Evolutionary conservation across 2,113 vertebrate species (phyloP), one percentile per base, ranked within the genome.

Genomic region (Hirundichthys speculiger): DNA sequence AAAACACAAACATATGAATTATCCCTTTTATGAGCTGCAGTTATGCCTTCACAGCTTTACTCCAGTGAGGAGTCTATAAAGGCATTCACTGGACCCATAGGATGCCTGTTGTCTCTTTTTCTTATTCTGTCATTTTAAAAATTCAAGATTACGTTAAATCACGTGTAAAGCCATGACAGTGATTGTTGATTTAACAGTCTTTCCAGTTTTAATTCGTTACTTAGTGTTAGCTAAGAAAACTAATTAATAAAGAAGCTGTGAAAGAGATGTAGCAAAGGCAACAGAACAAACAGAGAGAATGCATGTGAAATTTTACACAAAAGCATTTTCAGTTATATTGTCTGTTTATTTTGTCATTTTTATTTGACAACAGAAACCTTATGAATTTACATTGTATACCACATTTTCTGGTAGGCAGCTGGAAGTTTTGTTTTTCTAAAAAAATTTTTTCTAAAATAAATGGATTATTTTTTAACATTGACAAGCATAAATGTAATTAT

Each of bases 1-100:
- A 69, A 66, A 73, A 83, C 69, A 84, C 77, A 81, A 80, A 87
- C 82, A 65, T 69, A 73, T 55, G 61, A 85, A 86, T 87, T 79
- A 80, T 87, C 71, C 77, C 51, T 69, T 82, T 87, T 82, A 84
- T 57, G 69, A 79, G 83, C 50, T 60, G 74, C 65, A 80, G 51
- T 64, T 72, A 43, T 46, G 48, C 24, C 48, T 79, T 83, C 47
- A 74, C 56, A 72, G 73, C 50, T 65, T 75, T 54, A 18, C 45
- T 64, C 53, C 18, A 34, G 30, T 10, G 9, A 34, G 9, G 30
- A 34, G 30, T 34, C 30, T 34, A 7, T 34, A 34, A 34, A 34
- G 30, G 30, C 30, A 34, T 10, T 34, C 30, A 34, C 30, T 34
- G 6, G 11, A 34, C 30, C 30, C 30, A 34, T 34, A 34, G 7